Base-by-base conservation (phyloP, 1,140 invertebrate genomes). In the Helicoverpa armigera region DNA sequence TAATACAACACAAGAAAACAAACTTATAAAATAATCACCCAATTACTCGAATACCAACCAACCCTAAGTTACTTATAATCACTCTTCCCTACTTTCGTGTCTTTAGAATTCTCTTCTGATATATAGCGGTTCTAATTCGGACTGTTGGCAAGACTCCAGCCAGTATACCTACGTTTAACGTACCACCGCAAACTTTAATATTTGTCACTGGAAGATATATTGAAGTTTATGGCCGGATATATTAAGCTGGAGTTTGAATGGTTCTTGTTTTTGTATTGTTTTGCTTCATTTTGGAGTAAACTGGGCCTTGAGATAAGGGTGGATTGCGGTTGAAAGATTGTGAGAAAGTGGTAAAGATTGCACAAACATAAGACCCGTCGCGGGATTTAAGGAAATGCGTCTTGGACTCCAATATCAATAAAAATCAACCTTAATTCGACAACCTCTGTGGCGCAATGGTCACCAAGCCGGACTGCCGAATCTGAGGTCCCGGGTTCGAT, bases 161-260 rank as follows among this genome's bases (percentile, higher is more conserved):
- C 69, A 70, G 78, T 83, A 84, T 84, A 82, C 81, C 75, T 77
- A 65, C 75, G 50, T 51, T 67, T 67, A 77, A 77, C 72, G 61
- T 67, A 51, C 72, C 69, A 51, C 79, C 80, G 65, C 83, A 63
- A 84, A 83, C 73, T 85, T 87, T 87, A 87, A 87, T 87, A 85
- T 86, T 86, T 86, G 85, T 87, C 82, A 74, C 80, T 63, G 35
- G 69, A 61, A 83, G 81, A 86, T 86, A 86, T 85, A 87, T 83
- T 84, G 80, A 83, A 85, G 76, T 87, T 87, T 82, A 87, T 82
- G 56, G 60, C 74, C 53, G 73, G 80, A 83, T 84, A 80, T 84
- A 85, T 83, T 83, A 73, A 54, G 65, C 65, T n/a, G 43, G 58
- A 53, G 43, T 63, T 63, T 31, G 18, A 43, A 77, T 67, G 50